These are phyloP conservation scores for Drosophila parvula DNA, from an alignment of 1,140 invertebrate genomes.

Conservation along the genomic window DNA sequence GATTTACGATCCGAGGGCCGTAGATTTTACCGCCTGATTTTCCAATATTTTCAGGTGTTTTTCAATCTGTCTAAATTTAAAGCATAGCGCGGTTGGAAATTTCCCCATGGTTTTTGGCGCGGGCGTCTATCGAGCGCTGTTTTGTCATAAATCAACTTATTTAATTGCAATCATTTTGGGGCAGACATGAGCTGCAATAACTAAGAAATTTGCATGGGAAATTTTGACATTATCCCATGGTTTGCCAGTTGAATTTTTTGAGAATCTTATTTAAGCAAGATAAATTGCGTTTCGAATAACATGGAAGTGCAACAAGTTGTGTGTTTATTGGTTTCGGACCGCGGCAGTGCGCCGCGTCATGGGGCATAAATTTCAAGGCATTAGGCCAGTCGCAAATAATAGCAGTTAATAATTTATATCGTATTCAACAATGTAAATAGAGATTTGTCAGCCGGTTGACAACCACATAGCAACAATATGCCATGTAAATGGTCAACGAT, in stretches of 20 bases:
- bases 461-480: slow-evolving; percentile 56
- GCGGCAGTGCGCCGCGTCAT: slow-evolving; percentile 45
- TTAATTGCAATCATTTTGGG: slow-evolving; percentile 77
- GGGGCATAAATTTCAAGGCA: slow-evolving; percentile 64
- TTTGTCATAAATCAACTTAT: slow-evolving; percentile 69
- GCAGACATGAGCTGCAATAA: slow-evolving; percentile 29
- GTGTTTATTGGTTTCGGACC: slow-evolving; percentile 51
- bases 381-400: slow-evolving; percentile 60
- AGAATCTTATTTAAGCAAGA: slow-evolving; percentile 59
- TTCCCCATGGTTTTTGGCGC: slow-evolving; percentile 38
- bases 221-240: slow-evolving; percentile 51
- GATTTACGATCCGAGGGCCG: slow-evolving; percentile 61
- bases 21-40: slow-evolving; percentile 53
- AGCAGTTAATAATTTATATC: slow-evolving; percentile 73
- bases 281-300: slow-evolving; percentile 66
- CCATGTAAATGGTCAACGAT: slow-evolving; percentile 77
- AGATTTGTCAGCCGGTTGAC: slow-evolving; percentile 72
- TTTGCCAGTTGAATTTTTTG: slow-evolving; percentile 20
- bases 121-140: slow-evolving; percentile 49
- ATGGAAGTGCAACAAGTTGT: slow-evolving; percentile 76
- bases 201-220: slow-evolving; percentile 35
- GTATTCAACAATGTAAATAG: slow-evolving; percentile 75
- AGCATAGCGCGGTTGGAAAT: slow-evolving; percentile 25
- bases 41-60: slow-evolving; percentile 70
- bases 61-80: slow-evolving; percentile 54